Conservation (phyloP, 2,888 invertebrate species). For the Clunio marinus region DNA sequence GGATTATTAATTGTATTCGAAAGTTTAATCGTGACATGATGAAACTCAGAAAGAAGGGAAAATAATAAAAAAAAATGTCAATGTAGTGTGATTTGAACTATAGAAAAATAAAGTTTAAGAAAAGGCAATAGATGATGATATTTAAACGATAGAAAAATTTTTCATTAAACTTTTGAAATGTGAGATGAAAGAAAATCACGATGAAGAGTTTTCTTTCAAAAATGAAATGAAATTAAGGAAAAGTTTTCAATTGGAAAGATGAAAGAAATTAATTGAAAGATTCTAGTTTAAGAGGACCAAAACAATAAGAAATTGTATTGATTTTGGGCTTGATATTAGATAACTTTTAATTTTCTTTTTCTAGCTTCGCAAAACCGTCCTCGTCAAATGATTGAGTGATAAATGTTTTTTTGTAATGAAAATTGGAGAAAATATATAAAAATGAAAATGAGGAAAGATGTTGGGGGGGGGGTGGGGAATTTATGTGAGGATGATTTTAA, state of each 20-base stretch:
- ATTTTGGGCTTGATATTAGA: not conserved
- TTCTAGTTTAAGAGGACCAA: slow-evolving; percentile 1
- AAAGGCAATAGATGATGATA: slow-evolving; percentile 1
- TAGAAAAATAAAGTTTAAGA: not conserved
- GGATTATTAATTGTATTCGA: not conserved
- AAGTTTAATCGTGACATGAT: not conserved
- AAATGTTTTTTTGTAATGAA: not conserved
- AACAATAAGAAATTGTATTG: not conserved
- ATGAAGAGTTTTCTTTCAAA: too few relatives aligned
- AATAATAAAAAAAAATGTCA: too few relatives aligned
- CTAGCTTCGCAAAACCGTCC: slow-evolving; percentile 20
- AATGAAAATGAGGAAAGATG: too few relatives aligned
- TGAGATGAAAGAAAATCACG: not conserved
- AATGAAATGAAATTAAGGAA: not conserved
- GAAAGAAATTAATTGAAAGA: not conserved
- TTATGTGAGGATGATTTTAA: too few relatives aligned
- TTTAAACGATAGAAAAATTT: not conserved
- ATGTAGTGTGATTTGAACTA: slow-evolving; percentile 11
- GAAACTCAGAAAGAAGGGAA: not conserved
- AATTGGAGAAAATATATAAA: not conserved
- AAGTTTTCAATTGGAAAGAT: not conserved
- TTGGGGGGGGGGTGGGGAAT: too few relatives aligned
- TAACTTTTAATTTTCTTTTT: not conserved
- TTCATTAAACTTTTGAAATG: not conserved
- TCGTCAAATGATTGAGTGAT: slow-evolving; percentile 28